Base-by-base conservation (phyloP, 2,113 vertebrate species). In the Ovis canadensis region DNA sequence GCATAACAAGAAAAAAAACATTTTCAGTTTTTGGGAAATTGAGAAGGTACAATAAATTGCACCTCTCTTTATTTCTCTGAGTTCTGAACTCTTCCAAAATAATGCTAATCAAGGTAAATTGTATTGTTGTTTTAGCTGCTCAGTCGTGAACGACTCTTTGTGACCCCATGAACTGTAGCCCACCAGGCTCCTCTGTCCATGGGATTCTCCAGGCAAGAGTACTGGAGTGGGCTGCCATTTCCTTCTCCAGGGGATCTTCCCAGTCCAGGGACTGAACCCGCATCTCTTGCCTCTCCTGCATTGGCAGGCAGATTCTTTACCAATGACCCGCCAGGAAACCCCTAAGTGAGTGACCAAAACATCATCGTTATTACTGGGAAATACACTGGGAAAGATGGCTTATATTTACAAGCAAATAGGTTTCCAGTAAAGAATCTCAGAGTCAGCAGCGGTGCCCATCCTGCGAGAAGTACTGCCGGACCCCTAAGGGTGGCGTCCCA, bases 211-310 rank as follows among this genome's bases (percentile, higher is more conserved):
- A 74, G n/a, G 36, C 10, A 74, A 23, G n/a, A 74, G 23, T 71
- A 12, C n/a, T 71, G 67, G 67, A 74, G 19, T 74, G 67, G n/a
- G 67, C 0, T 74, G 19, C n/a, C 10, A 25, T 13, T 74, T 71
- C n/a, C n/a, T 23, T 40, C n/a, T 40, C 19, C 67, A 40, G n/a
- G n/a, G 67, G 67, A 25, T 40, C 67, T 40, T 74, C 67, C 67
- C 0, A 0, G 36, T 36, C 19, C 67, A 40, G 67, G n/a, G 36
- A 74, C 1, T 25, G 67, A 74, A 74, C n/a, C 3, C 1, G 0
- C n/a, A 40, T 74, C 67, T 74, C 67, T 6, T 74, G 67, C 67
- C 19, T 25, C 67, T 40, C 36, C 36, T 74, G 67, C 36, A 40
- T 3, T 71, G 67, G 67, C n/a, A 40, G 19, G 19, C 19, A 36